Evolutionary conservation across 2,797 vertebrate species (phyloP).

Genomic region (Tenualosa ilisha): DNA sequence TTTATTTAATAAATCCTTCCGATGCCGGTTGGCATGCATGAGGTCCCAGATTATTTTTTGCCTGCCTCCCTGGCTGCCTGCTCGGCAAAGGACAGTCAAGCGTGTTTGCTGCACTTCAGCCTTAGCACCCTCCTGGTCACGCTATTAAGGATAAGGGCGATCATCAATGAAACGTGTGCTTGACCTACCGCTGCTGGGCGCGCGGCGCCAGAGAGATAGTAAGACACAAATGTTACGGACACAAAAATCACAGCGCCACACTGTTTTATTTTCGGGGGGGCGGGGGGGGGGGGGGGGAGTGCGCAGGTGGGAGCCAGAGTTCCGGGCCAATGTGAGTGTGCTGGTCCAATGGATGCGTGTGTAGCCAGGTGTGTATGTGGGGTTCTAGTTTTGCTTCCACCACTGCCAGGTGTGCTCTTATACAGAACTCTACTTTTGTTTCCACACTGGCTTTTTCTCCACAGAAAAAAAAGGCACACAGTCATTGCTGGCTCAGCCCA

Average conservation of each 20-base stretch:
- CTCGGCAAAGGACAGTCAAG: not conserved
- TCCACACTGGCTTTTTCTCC: not conserved
- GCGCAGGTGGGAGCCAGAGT: not conserved
- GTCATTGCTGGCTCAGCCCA: not conserved
- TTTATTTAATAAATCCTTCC: not conserved
- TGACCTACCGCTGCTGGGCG: not conserved
- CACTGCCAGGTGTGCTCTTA: not conserved
- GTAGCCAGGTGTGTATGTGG: not conserved
- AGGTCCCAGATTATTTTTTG: not conserved
- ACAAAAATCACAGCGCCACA: not conserved
- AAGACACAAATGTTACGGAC: not conserved
- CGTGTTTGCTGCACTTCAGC: not conserved
- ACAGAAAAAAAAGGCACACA: not conserved
- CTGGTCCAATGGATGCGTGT: not conserved
- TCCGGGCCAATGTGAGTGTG: not conserved
- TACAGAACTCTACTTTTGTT: not conserved
- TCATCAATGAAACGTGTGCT: not conserved
- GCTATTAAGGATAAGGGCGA: not conserved
- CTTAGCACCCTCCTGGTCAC: not conserved
- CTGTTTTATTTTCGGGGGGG: not conserved
- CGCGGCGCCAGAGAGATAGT: not conserved
- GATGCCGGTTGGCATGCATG: not conserved
- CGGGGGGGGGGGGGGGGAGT: no score
- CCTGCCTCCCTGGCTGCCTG: not conserved
- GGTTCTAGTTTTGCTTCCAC: not conserved